A percentile compares a stretch with the other conserved stretches of the same genome.
Conservation (phyloP, 2,888 invertebrate species). For the Molanna angustata region DNA sequence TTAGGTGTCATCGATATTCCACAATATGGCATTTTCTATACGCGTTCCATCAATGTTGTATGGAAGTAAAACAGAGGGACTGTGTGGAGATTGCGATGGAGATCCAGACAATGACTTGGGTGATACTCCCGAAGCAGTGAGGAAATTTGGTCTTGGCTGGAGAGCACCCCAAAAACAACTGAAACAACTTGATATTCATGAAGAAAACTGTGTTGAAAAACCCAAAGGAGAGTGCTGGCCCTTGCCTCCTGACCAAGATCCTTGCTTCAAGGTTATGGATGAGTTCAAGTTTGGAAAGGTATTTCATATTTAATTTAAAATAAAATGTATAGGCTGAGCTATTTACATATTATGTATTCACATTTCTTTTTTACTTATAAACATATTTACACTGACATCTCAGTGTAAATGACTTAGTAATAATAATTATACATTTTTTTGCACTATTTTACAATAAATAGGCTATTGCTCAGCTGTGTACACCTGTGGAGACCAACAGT, state of each 20-base stretch:
- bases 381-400: neutral
- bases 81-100: constrained; percentile 75
- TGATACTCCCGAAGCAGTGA: constrained; percentile 35
- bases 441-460: no score
- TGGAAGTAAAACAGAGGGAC: constrained; percentile 69
- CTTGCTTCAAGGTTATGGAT: constrained; percentile 64
- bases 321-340: no score
- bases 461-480: no score
- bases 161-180: constrained; percentile 50
- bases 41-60: constrained; percentile 73
- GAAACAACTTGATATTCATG: constrained; percentile 46
- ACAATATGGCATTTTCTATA: constrained; percentile 52
- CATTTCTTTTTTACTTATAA: no score
- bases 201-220: constrained; percentile 50
- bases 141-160: constrained; percentile 56
- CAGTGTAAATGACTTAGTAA: no score
- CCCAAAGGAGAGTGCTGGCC: constrained; percentile 48
- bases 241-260: constrained; percentile 61
- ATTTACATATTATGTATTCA: no score
- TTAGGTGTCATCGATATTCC: constrained; percentile 36
- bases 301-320: neutral
- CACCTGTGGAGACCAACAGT: no score
- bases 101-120: constrained; percentile 56
- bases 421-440: no score
- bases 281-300: constrained; percentile 54